Conservation (phyloP, 2,888 invertebrate species). For the Gastrophysa polygoni region DNA sequence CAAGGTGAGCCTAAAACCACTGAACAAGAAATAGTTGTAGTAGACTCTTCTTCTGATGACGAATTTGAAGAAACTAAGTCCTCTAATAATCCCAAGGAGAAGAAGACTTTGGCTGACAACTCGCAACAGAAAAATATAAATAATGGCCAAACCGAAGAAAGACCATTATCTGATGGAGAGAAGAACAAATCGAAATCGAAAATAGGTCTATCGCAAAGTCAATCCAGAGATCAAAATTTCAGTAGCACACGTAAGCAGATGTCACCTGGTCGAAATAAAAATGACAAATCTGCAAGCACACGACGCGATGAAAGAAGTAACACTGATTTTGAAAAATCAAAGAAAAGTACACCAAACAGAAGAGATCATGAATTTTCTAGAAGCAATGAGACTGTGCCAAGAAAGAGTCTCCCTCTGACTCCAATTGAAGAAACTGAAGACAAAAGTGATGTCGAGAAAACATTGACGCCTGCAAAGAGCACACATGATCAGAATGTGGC, state of each 20-base stretch:
- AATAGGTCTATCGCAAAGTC: not conserved
- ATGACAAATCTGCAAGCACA: not conserved
- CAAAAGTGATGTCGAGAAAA: not conserved
- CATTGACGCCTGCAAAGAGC: not conserved
- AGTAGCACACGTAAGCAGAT: not conserved
- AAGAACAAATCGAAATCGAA: not conserved
- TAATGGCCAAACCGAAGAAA: too few species aligned
- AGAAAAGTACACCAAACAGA: not conserved
- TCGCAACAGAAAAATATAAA: not conserved
- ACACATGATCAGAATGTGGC: not conserved
- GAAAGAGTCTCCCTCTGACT: not conserved
- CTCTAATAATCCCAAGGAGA: not conserved
- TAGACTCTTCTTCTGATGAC: not conserved
- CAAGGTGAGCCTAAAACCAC: not conserved
- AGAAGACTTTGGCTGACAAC: not conserved
- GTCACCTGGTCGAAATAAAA: not conserved
- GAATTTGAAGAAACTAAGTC: not conserved
- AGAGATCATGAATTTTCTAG: too few species aligned
- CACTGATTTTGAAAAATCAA: not conserved
- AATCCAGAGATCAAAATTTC: not conserved
- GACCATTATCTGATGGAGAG: too few species aligned
- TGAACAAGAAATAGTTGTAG: not conserved
- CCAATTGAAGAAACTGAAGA: not conserved
- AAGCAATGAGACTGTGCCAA: too few species aligned
- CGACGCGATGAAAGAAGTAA: not conserved